Evolutionary conservation across 2,113 vertebrate species (phyloP).

Genomic region (Lanius collurio): DNA sequence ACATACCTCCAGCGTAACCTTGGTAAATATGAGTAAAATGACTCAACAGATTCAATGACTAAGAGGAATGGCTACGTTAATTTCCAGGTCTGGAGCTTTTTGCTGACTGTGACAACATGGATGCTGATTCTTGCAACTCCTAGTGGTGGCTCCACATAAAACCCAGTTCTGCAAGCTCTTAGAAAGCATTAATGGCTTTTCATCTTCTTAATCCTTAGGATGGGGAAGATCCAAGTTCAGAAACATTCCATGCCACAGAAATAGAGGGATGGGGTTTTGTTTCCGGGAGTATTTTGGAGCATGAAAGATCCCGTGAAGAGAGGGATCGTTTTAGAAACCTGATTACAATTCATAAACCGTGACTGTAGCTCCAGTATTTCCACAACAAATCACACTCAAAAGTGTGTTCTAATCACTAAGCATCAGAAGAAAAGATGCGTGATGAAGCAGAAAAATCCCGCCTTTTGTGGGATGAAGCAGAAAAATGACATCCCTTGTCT

Average conservation of each 20-base stretch:
- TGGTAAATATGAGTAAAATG: not conserved
- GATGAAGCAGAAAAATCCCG: not conserved
- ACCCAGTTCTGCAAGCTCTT: not conserved
- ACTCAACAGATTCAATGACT: not conserved
- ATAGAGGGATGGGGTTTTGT: not conserved
- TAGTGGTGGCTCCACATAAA: not conserved
- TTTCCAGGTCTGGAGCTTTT: not conserved
- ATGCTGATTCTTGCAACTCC: not conserved
- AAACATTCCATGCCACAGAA: not conserved
- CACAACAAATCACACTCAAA: not conserved
- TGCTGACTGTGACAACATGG: not conserved
- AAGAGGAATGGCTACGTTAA: not conserved
- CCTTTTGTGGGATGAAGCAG: not conserved
- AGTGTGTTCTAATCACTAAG: not conserved
- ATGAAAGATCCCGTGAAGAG: fast-evolving
- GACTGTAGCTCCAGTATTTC: not conserved
- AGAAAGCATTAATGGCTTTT: not conserved
- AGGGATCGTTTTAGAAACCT: not conserved
- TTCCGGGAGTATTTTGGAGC: not conserved
- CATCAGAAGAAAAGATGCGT: not conserved
- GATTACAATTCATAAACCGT: not conserved
- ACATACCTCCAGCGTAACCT: not conserved
- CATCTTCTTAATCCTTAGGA: not conserved
- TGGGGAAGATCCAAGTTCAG: not conserved
- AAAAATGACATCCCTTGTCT: not conserved